phyloP scores from a whole-genome alignment of 2,797 vertebrate genomes.

The Gymnodraco acuticeps region DNA sequence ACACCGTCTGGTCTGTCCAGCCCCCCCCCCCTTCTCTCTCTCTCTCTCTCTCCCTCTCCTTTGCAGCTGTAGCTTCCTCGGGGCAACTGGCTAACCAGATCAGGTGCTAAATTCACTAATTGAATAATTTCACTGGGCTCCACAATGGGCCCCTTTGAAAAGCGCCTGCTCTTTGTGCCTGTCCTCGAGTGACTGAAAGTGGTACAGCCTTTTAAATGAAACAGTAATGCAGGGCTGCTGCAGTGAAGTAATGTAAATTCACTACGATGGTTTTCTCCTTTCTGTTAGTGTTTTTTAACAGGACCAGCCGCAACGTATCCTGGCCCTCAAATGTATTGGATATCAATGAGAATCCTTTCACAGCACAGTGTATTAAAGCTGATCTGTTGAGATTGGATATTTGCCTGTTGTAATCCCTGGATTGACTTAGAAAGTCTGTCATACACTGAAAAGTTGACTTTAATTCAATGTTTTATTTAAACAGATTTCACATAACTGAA shows the following conservation, averaged over 20 bases:
- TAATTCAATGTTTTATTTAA: too few relatives aligned
- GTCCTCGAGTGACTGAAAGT: conserved; percentile 79
- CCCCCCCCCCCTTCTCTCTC: conserved; percentile 36
- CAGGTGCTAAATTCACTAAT: conserved; percentile 85
- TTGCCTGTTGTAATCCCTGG: conserved; percentile 42
- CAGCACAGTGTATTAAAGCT: conserved; percentile 28
- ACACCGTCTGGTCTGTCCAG: conserved; percentile 73
- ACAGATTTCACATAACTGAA: too few relatives aligned
- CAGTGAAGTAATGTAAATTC: conserved; percentile 47
- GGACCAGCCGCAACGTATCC: conserved; percentile 42
- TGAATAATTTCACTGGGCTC: conserved; percentile 84
- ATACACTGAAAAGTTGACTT: not conserved
- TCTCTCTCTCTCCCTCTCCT: conserved; percentile 39
- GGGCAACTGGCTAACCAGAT: conserved; percentile 81
- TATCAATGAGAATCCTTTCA: conserved; percentile 49
- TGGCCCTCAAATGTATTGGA: conserved; percentile 53
- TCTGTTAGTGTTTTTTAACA: conserved; percentile 58
- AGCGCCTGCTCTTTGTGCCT: conserved; percentile 79
- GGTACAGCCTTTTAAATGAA: conserved; percentile 63
- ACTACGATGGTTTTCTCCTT: conserved; percentile 50
- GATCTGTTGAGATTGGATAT: conserved; percentile 44
- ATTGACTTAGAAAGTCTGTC: conserved; percentile 37
- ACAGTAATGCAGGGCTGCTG: conserved; percentile 56
- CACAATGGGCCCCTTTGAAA: conserved; percentile 80
- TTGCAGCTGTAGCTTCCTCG: conserved; percentile 81